Evolutionary conservation across 2,888 invertebrate species (phyloP), one percentile per base, ranked within the genome.

Genomic region (Pseudoips prasinana): DNA sequence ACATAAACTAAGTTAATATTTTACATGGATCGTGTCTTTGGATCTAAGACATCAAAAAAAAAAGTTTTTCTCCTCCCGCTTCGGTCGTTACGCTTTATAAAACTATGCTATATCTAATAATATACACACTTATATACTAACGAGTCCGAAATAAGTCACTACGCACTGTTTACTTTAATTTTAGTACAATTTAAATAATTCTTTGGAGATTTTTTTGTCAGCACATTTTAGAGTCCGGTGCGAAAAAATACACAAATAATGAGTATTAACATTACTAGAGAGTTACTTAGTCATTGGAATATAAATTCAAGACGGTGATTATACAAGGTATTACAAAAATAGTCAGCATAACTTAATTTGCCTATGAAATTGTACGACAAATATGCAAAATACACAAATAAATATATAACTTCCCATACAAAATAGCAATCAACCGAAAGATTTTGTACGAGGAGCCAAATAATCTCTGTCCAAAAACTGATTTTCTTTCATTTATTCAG

Each of bases 41-140:
- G 53, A 40, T 38, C 10, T 39, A 58, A 58, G 58, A 58, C 58
- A 58, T 56, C 36, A 47, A 46, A 46, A 57, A 46, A 46, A 33
- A 31, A 30, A 9, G 11, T 14, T 29, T 35, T 32, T n/a, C n/a
- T n/a, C n/a, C 26, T 47, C 39, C 41, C 35, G 45, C 29, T n/a
- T 41, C 36, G 41, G 56, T 49, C 57, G 51, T 47, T 48, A 44
- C 17, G 35, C 43, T 59, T 59, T 73, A 73, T 63, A 80, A 74
- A 77, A 76, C 71, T 77, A 73, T 67, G 35, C 33, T 56, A 68
- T 77, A 74, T 58, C 73, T 77, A 75, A 43, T 57, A 76, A 68
- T 77, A 75, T 79, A 78, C 77, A 79, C 75, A 66, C 75, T 77
- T 74, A 76, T 28, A 26, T 33, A 55, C 54, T 67, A 69, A 35